A percentile compares a stretch with the other conserved stretches of the same genome.
phyloP scores from a whole-genome alignment of 2,113 vertebrate genomes.

The Otus sunia region DNA sequence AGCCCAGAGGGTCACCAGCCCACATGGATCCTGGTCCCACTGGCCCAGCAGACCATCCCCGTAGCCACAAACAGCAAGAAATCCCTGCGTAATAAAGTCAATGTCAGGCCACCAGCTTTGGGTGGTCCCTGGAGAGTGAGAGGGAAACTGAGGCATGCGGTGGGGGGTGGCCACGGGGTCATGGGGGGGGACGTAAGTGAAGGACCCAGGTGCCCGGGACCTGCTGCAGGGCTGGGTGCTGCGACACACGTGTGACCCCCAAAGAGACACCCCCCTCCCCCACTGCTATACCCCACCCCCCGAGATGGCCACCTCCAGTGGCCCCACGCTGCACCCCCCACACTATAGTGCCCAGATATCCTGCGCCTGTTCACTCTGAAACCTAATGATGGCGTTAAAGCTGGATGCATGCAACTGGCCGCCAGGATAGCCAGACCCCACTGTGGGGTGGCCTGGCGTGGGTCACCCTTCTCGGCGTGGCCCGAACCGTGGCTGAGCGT shows the following conservation, averaged over 20 bases:
- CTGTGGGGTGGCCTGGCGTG: accelerated
- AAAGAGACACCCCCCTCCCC: no score
- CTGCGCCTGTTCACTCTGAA: background rate
- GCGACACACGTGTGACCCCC: no score
- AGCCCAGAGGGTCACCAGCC: background rate
- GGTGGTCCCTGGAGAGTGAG: background rate
- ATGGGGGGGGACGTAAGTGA: background rate
- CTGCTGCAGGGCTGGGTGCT: background rate
- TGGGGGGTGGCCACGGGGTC: background rate
- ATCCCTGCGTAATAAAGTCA: background rate
- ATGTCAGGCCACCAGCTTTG: accelerated
- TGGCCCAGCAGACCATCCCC: background rate
- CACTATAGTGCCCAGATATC: accelerated
- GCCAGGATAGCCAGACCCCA: accelerated
- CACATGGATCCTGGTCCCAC: accelerated
- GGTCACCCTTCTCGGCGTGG: accelerated
- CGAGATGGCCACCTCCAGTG: background rate
- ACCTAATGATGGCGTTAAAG: background rate
- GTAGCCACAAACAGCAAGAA: background rate
- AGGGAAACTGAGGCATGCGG: background rate
- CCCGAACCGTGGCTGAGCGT: background rate
- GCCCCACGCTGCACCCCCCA: background rate
- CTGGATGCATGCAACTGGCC: accelerated
- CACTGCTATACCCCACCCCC: background rate
- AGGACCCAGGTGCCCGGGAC: background rate